Evolutionary conservation across 1,140 invertebrate genomes (phyloP).

Genomic region (Neelides sp.): DNA sequence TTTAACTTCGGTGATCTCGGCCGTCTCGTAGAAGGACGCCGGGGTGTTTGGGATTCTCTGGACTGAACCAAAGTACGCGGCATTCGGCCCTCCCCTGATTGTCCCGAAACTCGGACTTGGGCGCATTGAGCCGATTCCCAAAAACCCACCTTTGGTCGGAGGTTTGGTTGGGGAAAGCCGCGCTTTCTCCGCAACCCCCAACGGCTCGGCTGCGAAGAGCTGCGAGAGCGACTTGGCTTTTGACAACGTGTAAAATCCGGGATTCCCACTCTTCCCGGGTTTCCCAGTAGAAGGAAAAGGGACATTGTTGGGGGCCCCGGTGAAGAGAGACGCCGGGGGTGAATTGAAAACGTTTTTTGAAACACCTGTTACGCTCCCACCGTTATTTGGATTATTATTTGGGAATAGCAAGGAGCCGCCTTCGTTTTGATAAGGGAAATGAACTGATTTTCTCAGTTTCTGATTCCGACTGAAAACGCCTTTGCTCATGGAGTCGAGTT

Average conservation of each 20-base stretch:
- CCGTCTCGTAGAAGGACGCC: slow-evolving; percentile 10
- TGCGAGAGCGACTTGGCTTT: slow-evolving; percentile 28
- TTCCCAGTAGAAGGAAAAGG: too few relatives aligned
- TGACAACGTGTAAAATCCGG: slow-evolving; percentile 29
- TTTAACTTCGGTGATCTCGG: slow-evolving; percentile 28
- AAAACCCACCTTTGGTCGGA: slow-evolving; percentile 9
- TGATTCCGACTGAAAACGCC: slow-evolving; percentile 28
- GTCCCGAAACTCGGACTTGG: slow-evolving; percentile 5
- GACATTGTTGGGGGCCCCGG: too few relatives aligned
- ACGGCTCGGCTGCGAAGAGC: too few relatives aligned
- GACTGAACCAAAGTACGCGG: slow-evolving; percentile 69
- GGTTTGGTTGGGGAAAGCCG: too few relatives aligned
- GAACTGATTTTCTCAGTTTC: slow-evolving; percentile 28
- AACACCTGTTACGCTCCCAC: background rate
- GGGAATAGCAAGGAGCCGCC: too few relatives aligned
- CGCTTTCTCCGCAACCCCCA: too few relatives aligned
- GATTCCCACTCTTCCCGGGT: slow-evolving; percentile 1
- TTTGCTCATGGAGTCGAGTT: slow-evolving; percentile 60
- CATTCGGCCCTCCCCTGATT: slow-evolving; percentile 56
- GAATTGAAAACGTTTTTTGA: slow-evolving; percentile 1
- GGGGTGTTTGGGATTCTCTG: slow-evolving; percentile 41
- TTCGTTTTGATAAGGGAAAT: slow-evolving; percentile 27
- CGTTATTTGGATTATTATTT: slow-evolving; percentile 2
- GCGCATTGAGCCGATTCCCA: slow-evolving; percentile 17
- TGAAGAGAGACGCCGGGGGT: background rate